Conservation (phyloP, 2,888 invertebrate species). For the Parnassius orleans region DNA sequence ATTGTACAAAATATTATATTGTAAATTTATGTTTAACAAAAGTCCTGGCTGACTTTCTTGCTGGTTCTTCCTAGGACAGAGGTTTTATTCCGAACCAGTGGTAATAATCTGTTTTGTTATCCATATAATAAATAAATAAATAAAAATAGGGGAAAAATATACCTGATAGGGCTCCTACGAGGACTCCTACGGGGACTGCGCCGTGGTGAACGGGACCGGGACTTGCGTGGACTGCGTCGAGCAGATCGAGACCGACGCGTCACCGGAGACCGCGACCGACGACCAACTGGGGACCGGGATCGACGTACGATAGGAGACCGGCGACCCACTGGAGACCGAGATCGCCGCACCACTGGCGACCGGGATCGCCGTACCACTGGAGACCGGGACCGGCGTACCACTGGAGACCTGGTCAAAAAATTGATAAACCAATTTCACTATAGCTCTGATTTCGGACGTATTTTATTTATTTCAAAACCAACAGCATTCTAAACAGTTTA, state of each 20-base stretch:
- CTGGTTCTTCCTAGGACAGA: too few relatives aligned
- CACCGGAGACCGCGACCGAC: constrained; percentile 35
- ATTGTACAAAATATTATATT: too few relatives aligned
- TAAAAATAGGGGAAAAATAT: neutral
- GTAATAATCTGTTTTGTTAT: too few relatives aligned
- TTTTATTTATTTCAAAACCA: too few relatives aligned
- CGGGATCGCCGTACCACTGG: constrained; percentile 36
- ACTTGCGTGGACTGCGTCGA: constrained; percentile 33
- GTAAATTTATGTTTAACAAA: too few relatives aligned
- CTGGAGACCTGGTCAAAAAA: too few relatives aligned
- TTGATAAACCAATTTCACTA: too few relatives aligned
- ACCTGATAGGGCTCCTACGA: constrained; percentile 36
- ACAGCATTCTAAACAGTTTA: too few relatives aligned
- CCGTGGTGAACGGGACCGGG: constrained; percentile 35
- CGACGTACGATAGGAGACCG: constrained; percentile 30
- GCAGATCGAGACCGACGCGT: constrained; percentile 33
- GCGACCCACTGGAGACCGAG: constrained; percentile 41
- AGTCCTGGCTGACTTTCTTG: too few relatives aligned
- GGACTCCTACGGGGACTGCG: constrained; percentile 37
- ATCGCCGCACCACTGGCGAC: constrained; percentile 27
- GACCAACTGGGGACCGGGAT: constrained; percentile 42
- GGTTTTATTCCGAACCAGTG: too few relatives aligned
- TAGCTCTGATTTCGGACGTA: too few relatives aligned
- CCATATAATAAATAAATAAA: too few relatives aligned
- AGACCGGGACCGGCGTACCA: constrained; percentile 37